Conservation (phyloP, 1,140 invertebrate genomes). For the Delia radicum region DNA sequence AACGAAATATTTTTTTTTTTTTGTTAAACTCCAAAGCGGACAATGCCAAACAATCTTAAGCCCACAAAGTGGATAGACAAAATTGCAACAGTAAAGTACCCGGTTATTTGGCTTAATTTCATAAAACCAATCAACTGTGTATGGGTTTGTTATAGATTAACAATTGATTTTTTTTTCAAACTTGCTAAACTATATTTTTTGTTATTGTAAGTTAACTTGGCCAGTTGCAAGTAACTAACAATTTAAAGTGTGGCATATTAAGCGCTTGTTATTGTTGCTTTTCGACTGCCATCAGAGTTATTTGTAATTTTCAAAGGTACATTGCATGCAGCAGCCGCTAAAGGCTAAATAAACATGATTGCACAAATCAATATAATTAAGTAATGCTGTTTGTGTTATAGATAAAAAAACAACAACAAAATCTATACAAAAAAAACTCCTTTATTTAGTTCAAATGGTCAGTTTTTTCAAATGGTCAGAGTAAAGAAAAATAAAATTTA, state of each 20-base stretch:
- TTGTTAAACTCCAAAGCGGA: no score
- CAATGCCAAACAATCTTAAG: no score
- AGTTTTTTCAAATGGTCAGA: not conserved
- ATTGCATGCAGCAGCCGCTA: conserved; percentile 6
- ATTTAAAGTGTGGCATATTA: conserved; percentile 10
- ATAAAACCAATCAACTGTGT: no score
- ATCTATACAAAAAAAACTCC: not conserved
- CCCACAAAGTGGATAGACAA: no score
- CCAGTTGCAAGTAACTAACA: no score
- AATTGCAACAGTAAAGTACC: no score
- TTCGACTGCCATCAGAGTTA: not conserved
- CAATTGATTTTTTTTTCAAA: not conserved
- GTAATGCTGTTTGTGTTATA: conserved; percentile 10
- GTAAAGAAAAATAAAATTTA: not conserved
- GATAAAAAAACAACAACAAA: not conserved
- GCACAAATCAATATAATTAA: conserved; percentile 20
- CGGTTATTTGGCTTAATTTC: no score
- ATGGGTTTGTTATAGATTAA: not conserved
- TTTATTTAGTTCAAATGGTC: not conserved
- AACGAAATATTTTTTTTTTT: no score
- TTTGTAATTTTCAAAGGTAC: not conserved
- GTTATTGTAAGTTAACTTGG: not conserved
- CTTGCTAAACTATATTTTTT: not conserved
- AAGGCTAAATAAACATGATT: conserved; percentile 10
- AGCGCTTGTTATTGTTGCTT: not conserved